Percentiles rank a stretch among this genome's conserved stretches.
phyloP scores from a whole-genome alignment of 2,797 vertebrate genomes.

The Rhinophrynus dorsalis region DNA sequence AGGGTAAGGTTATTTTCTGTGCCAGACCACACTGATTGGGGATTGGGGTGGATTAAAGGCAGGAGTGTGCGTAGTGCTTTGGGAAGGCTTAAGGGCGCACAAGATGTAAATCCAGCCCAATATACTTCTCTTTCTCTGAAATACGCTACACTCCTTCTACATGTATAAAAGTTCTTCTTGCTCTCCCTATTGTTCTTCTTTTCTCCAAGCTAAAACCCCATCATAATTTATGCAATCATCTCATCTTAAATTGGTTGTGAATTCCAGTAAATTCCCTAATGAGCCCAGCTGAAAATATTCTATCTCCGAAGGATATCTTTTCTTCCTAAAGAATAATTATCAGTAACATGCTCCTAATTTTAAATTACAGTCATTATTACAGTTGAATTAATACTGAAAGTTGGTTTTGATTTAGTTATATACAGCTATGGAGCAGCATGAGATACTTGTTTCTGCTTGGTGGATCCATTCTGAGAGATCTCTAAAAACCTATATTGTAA shows the following conservation, averaged over 20 bases:
- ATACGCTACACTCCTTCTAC: neutral
- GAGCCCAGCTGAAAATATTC: constrained; percentile 62
- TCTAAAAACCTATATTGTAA: constrained; percentile 27
- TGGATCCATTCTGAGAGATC: constrained; percentile 12
- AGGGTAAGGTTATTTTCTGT: too few species aligned
- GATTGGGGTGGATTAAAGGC: too few species aligned
- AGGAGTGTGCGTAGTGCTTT: too few species aligned
- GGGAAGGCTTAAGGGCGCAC: too few species aligned
- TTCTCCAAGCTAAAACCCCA: constrained; percentile 48
- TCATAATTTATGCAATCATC: constrained; percentile 60
- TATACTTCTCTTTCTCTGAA: neutral
- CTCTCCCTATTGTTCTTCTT: neutral
- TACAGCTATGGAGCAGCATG: constrained; percentile 42
- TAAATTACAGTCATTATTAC: constrained; percentile 58
- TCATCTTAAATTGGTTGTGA: constrained; percentile 57
- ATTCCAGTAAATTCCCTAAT: constrained; percentile 58
- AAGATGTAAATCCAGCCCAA: neutral
- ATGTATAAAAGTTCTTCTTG: neutral
- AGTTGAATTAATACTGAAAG: constrained; percentile 53
- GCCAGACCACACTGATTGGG: too few species aligned
- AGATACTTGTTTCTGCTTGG: constrained; percentile 30
- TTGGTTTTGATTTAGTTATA: constrained; percentile 42
- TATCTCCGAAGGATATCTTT: constrained; percentile 50
- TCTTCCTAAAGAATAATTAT: constrained; percentile 56
- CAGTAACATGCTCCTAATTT: constrained; percentile 54